Base-by-base conservation (phyloP, 2,888 invertebrate species). In the Spilarctia lutea region DNA sequence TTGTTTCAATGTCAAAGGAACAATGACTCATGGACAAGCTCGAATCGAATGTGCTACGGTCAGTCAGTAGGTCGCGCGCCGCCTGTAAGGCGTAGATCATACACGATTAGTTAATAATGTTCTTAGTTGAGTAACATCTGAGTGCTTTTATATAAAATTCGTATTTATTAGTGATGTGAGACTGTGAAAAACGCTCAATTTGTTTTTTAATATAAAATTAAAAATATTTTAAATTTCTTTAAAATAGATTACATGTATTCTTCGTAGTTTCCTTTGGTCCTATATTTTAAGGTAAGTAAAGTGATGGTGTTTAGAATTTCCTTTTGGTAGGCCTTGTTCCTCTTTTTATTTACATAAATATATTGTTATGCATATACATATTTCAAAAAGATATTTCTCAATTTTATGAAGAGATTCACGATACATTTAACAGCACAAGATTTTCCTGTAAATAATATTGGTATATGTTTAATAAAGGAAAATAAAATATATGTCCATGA, bases 141-240 rank as follows among this genome's bases (percentile, higher is more conserved):
- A 83, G 83, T 83, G 85, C 73, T 86, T 80, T 77, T 77, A 81
- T 78, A 84, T 80, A 81, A 88, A 87, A 88, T 81, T 78, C 82
- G 79, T 76, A 82, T 84, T 78, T 77, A 88, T 85, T 79, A 91
- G 93, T 93, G 91, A 91, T 91, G 93, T 93, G 92, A 87, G 85
- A 86, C 83, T 78, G 71, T 83, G 86, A 76, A 71, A 81, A 68
- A 79, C 72, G 79, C 77, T 78, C 77, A 79, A 81, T 73, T 73
- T 78, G n/a, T 7, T 77, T 77, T 75, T 72, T 72, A 39, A 68
- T 65, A 73, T 71, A 68, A 78, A 73, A 74, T 71, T 68, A 72
- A 73, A 86, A 85, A 76, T 75, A 83, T 89, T 88, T 83, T 87
- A 90, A 88, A 90, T 86, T 91, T 91, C 90, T 88, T 88, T 89